These are phyloP conservation scores for Hippocampus mohnikei DNA, from an alignment of 2,113 vertebrate species.

Conservation along the genomic window DNA sequence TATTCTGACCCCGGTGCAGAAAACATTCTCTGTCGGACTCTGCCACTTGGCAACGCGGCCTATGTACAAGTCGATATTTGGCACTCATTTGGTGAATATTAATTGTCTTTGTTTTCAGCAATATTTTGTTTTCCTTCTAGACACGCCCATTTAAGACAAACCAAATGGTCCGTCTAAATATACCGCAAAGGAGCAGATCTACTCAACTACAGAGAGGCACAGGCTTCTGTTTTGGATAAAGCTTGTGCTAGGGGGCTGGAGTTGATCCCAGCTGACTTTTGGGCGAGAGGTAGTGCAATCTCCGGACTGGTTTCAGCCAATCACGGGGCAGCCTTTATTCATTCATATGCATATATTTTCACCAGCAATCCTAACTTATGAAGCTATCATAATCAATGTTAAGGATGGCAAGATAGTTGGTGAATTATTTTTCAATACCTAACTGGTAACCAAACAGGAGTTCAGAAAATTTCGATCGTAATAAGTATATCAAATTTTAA, in stretches of 20 bases:
- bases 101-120: background rate
- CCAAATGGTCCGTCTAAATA: background rate
- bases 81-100: background rate
- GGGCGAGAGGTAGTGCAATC: background rate
- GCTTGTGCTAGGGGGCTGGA: background rate
- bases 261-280: background rate
- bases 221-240: background rate
- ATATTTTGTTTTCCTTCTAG: background rate
- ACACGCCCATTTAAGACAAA: background rate
- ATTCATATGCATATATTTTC: background rate
- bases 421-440: background rate
- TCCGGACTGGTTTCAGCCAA: background rate
- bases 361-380: background rate
- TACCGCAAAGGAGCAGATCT: background rate
- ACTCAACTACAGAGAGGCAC: background rate
- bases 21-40: constrained; percentile 41
- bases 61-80: constrained; percentile 6
- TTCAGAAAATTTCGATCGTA: background rate
- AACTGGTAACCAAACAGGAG: background rate
- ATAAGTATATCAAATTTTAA: background rate
- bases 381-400: background rate
- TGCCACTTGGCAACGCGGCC: constrained; percentile 44
- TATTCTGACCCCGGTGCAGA: constrained; percentile 55
- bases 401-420: background rate
- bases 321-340: background rate